Percentiles rank a stretch among this genome's conserved stretches.
Evolutionary conservation across 2,888 invertebrate species (phyloP).

Genomic region (Malacosoma neustria): DNA sequence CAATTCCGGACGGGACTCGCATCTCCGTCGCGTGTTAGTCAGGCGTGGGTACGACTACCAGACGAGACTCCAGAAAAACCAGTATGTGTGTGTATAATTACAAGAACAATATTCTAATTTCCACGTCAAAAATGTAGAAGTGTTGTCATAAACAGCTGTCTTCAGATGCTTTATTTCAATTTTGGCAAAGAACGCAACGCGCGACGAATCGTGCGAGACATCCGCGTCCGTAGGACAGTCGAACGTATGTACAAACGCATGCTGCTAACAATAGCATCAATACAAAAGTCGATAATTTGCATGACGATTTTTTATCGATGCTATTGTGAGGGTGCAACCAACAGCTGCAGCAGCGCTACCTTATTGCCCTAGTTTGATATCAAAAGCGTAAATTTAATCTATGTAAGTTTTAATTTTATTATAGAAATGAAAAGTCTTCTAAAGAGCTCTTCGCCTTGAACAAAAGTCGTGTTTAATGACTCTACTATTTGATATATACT

Average conservation of each 20-base stretch:
- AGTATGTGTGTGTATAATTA: no score
- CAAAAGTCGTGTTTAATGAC: no score
- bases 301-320: constrained; percentile 68
- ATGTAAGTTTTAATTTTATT: no score
- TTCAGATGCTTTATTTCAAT: constrained; percentile 17
- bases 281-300: constrained; percentile 68
- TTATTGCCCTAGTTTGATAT: background rate
- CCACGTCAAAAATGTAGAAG: constrained; percentile 12
- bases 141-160: constrained; percentile 40
- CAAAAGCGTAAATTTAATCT: no score
- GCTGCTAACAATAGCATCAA: constrained; percentile 40
- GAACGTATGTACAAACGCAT: constrained; percentile 29
- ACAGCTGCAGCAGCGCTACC: constrained; percentile 43
- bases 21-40: no score
- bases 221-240: constrained; percentile 48
- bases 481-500: no score
- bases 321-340: constrained; percentile 40
- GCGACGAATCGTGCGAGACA: constrained; percentile 40
- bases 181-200: constrained; percentile 46
- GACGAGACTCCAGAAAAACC: no score
- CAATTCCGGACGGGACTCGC: no score
- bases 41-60: no score
- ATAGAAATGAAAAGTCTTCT: no score
- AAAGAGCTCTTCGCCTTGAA: no score
- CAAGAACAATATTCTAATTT: background rate